Evolutionary conservation across 2,888 invertebrate species (phyloP).

Genomic region (Eudasyphora cyanicolor): DNA sequence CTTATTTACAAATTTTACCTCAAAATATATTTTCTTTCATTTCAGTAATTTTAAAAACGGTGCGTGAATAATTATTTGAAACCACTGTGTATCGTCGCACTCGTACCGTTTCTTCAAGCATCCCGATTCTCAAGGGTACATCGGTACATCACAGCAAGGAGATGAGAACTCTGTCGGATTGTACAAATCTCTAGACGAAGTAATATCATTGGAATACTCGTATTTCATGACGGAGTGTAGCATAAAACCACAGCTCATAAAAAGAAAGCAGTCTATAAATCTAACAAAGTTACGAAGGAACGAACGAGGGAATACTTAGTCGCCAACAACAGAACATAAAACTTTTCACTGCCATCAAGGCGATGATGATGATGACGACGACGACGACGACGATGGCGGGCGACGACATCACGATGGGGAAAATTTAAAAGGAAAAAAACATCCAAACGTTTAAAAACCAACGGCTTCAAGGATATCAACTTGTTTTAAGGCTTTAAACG

Average conservation of each 20-base stretch:
- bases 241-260: conserved; percentile 54
- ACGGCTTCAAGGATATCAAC: conserved; percentile 42
- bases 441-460: neutral
- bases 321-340: conserved; percentile 29
- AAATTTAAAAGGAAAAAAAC: no score
- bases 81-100: neutral
- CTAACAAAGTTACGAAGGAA: conserved; percentile 33
- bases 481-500: conserved; percentile 54
- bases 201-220: neutral
- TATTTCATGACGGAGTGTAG: conserved; percentile 20
- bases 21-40: no score
- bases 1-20: no score
- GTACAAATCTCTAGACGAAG: conserved; percentile 2
- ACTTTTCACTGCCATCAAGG: conserved; percentile 53
- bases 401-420: neutral
- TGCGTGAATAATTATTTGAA: no score
- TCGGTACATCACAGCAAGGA: no score
- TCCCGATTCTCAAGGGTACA: neutral
- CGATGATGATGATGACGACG: conserved; percentile 20
- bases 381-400: neutral
- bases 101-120: no score
- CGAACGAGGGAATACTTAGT: neutral
- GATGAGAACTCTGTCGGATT: neutral
- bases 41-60: no score
- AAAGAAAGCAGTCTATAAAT: conserved; percentile 54